These are phyloP conservation scores for Pogonocichla stellata DNA, from an alignment of 2,113 vertebrate genomes.

Conservation along the genomic window DNA sequence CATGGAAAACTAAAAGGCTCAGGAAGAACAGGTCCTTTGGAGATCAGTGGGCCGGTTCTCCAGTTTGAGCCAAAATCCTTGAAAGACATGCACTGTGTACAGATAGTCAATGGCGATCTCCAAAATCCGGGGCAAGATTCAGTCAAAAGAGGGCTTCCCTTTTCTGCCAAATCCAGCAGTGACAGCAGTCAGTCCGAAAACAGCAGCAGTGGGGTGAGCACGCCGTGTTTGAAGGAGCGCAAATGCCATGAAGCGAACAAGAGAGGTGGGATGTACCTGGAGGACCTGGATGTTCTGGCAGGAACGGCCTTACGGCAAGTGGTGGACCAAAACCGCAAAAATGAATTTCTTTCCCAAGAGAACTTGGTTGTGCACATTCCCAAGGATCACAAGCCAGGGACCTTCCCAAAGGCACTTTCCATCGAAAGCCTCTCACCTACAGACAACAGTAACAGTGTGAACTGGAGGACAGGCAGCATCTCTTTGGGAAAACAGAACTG, in stretches of 20 bases:
- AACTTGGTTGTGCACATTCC: constrained; percentile 91
- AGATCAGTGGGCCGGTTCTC: constrained; percentile 86
- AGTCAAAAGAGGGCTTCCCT: constrained; percentile 39
- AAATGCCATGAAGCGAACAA: constrained; percentile 83
- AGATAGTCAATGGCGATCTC: constrained; percentile 81
- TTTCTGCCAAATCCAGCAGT: constrained; percentile 73
- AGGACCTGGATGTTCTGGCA: constrained; percentile 85
- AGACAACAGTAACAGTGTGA: constrained; percentile 70
- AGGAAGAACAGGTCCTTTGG: constrained; percentile 72
- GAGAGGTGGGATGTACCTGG: constrained; percentile 90
- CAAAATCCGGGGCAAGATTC: constrained; percentile 33
- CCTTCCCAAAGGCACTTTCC: constrained; percentile 96
- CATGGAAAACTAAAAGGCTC: constrained; percentile 79
- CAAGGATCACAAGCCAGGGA: constrained; percentile 97
- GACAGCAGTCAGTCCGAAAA: constrained; percentile 84
- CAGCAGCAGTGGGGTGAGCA: constrained; percentile 80
- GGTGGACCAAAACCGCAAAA: constrained; percentile 78
- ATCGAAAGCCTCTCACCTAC: constrained; percentile 90
- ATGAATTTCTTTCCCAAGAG: constrained; percentile 91
- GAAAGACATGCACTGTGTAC: constrained; percentile 80
- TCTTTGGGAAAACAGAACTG: constrained; percentile 73
- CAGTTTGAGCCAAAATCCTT: constrained; percentile 84
- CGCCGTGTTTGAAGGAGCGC: constrained; percentile 82
- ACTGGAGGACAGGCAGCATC: constrained; percentile 83
- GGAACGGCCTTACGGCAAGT: constrained; percentile 70